These are phyloP conservation scores for Martes martes DNA, from an alignment of 2,113 vertebrate genomes.

Conservation along the genomic window DNA sequence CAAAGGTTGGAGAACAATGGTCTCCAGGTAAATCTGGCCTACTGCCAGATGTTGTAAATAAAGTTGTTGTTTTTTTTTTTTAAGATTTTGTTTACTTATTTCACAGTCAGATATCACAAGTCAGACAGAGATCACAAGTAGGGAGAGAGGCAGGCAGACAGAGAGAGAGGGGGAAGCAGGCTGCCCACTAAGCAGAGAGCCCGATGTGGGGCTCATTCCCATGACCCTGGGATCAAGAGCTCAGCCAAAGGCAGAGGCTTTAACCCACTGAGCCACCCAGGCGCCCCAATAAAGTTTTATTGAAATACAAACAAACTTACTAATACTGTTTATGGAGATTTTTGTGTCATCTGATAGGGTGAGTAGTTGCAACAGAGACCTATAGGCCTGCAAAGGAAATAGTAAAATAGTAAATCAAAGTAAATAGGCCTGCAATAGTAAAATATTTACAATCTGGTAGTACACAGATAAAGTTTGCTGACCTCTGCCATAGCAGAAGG, in stretches of 20 bases:
- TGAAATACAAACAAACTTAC: not conserved
- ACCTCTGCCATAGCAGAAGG: not conserved
- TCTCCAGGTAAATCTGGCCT: not conserved
- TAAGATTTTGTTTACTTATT: too few relatives aligned
- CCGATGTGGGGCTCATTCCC: too few relatives aligned
- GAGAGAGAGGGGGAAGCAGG: too few relatives aligned
- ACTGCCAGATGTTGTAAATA: not conserved
- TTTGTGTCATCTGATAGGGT: not conserved
- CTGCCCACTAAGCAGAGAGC: too few relatives aligned
- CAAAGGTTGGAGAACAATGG: not conserved
- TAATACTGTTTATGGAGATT: not conserved
- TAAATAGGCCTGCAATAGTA: not conserved
- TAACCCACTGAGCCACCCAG: too few relatives aligned
- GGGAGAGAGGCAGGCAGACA: too few relatives aligned
- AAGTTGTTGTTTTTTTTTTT: not conserved
- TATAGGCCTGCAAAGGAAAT: not conserved
- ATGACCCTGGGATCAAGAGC: too few relatives aligned
- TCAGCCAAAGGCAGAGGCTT: too few relatives aligned
- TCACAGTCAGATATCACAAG: too few relatives aligned
- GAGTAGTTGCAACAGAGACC: not conserved
- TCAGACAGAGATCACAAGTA: too few relatives aligned
- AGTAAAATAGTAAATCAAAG: too few relatives aligned
- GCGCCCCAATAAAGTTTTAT: not conserved
- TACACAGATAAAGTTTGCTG: not conserved
- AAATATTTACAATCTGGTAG: not conserved